Percentiles rank a stretch among this genome's conserved stretches.
Evolutionary conservation across 2,113 vertebrate species (phyloP).

Genomic region (Polypterus senegalus): DNA sequence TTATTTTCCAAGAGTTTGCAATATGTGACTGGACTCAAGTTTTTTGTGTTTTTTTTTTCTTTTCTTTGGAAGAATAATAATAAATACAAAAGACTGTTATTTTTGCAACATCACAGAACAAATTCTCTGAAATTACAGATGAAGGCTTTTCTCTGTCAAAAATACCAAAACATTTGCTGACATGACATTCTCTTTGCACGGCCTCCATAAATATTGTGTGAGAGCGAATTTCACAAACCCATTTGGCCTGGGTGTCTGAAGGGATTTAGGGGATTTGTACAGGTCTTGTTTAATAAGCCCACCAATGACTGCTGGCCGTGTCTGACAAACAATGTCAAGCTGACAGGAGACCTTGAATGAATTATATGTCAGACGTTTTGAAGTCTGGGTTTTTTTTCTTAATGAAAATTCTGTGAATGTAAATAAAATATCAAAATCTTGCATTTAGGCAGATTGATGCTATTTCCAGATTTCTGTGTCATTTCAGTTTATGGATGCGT

Average conservation of each 20-base stretch:
- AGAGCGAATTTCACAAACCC: constrained; percentile 26
- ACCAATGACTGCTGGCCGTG: constrained; percentile 33
- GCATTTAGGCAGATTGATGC: too few species aligned
- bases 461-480: too few species aligned
- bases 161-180: constrained; percentile 38
- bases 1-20: too few species aligned
- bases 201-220: constrained; percentile 39
- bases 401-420: too few species aligned
- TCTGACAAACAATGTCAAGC: constrained; percentile 36
- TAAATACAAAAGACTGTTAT: neutral
- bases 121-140: constrained; percentile 37
- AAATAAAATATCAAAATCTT: too few species aligned
- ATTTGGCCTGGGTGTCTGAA: constrained; percentile 42
- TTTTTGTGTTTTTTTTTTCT: too few species aligned
- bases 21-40: too few species aligned
- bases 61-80: too few species aligned
- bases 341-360: too few species aligned
- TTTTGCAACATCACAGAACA: constrained; percentile 13
- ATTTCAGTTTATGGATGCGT: too few species aligned
- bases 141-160: constrained; percentile 18
- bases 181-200: constrained; percentile 30
- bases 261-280: constrained; percentile 54
- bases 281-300: constrained; percentile 57
- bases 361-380: too few species aligned
- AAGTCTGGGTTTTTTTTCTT: too few species aligned